These are phyloP conservation scores for Cyprichromis sp. DNA, from an alignment of 2,113 vertebrate genomes.

Conservation along the genomic window DNA sequence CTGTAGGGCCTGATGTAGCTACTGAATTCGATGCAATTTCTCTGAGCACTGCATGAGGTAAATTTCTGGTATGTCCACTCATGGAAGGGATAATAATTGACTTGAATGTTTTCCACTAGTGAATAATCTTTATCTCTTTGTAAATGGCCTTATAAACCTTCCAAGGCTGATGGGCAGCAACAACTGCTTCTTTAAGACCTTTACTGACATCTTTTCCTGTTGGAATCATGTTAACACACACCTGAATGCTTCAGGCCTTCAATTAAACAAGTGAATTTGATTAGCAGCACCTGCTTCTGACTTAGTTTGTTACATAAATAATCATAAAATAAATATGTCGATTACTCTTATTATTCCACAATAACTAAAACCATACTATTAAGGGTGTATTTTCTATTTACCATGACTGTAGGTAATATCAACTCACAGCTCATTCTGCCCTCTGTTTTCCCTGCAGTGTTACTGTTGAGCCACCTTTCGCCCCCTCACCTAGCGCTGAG, in stretches of 20 bases:
- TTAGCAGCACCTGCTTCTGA: not conserved
- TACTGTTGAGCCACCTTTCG: not conserved
- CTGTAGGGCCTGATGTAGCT: not conserved
- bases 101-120: not conserved
- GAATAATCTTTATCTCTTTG: not conserved
- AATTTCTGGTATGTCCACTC: not conserved
- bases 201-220: not conserved
- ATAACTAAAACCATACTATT: not conserved
- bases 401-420: not conserved
- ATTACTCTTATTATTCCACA: not conserved
- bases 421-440: not conserved
- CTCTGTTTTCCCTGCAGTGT: not conserved
- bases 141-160: not conserved
- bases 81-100: not conserved
- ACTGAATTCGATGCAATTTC: rapidly evolving
- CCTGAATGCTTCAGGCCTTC: not conserved
- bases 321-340: rapidly evolving
- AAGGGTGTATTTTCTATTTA: not conserved
- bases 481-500: not conserved
- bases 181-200: not conserved
- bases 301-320: not conserved
- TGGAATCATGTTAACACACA: not conserved
- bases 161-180: not conserved
- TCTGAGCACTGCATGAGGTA: not conserved
- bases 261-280: not conserved